Base-by-base conservation (phyloP, 2,113 vertebrate species). In the Prinia subflava region DNA sequence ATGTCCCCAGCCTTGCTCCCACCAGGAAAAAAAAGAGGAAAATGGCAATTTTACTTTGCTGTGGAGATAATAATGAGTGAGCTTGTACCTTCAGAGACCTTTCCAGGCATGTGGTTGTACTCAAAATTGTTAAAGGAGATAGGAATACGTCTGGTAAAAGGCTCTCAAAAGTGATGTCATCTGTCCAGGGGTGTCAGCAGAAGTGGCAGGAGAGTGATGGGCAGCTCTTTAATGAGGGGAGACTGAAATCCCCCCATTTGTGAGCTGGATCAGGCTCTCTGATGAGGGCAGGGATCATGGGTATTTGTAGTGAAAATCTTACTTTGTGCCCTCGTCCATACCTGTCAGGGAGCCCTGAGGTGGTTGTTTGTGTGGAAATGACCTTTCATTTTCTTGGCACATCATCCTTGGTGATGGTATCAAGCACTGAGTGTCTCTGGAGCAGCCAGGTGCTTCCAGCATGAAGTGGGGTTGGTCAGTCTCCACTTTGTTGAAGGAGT, bases 401-500 rank as follows among this genome's bases (percentile, higher is more conserved):
- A 0, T 83, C 22, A 13, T 39, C 57, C 35, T 77, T 39, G 16
- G 60, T 31, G 52, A 7, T 53, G 13, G 10, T 33, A 25, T 24
- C 15, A 9, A 41, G 20, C 1, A 0, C 2, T 78, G n/a, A 21
- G 30, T 44, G 24, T 25, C 20, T 59, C 28, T 67, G 49, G 21
- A 83, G 10, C 41, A 87, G 33, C 47, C 18, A 16, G 23, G 8
- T 4, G 4, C 42, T 70, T 71, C 63, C 60, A 68, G 39, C 17
- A 8, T 25, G 60, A 55, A 67, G 49, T 1, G 11, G 37, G 11
- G 2, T 13, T 69, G 55, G 19, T 60, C 42, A 57, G 15, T 49
- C 31, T 70, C 20, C 15, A 0, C 30, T 35, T 30, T 6, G 11
- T n/a, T 87, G 15, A 3, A 6, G 3, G 6, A 30, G 5, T 8